Evolutionary conservation across 2,113 vertebrate species (phyloP).

Genomic region (Leuciscus idus): DNA sequence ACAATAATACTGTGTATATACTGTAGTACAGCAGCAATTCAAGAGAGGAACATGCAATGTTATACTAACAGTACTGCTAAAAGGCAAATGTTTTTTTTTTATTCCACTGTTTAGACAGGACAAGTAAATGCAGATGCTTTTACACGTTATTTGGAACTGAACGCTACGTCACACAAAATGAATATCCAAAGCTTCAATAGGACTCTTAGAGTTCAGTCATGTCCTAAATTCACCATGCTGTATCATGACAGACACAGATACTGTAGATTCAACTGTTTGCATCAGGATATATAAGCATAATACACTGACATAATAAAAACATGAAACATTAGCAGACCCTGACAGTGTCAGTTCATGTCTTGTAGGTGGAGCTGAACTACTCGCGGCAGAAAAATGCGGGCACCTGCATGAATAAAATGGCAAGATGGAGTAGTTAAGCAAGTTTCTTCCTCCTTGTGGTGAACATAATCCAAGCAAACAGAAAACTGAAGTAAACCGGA

Average conservation of each 20-base stretch:
- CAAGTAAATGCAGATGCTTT: conserved; percentile 9
- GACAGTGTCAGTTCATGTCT: neutral
- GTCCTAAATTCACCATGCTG: neutral
- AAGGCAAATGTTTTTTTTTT: neutral
- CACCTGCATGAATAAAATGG: conserved; percentile 8
- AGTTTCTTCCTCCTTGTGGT: neutral
- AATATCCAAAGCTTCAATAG: neutral
- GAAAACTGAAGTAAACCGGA: neutral
- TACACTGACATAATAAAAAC: conserved; percentile 16
- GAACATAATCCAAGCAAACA: conserved; percentile 18
- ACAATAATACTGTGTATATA: conserved; percentile 52
- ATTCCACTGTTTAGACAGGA: conserved; percentile 12
- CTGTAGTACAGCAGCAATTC: conserved; percentile 26
- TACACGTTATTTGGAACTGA: neutral
- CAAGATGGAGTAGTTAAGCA: neutral
- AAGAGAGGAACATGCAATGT: conserved; percentile 1
- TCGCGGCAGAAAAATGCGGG: neutral
- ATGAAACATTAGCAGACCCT: neutral
- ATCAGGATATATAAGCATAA: conserved; percentile 23
- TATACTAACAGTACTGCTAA: conserved; percentile 26
- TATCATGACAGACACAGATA: neutral
- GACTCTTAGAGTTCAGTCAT: conserved; percentile 33
- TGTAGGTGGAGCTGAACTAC: neutral
- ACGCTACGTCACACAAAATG: neutral
- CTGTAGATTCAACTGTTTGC: conserved; percentile 25